phyloP scores from a whole-genome alignment of 2,797 vertebrate species.

The Catamblyrhynchus diadema region DNA sequence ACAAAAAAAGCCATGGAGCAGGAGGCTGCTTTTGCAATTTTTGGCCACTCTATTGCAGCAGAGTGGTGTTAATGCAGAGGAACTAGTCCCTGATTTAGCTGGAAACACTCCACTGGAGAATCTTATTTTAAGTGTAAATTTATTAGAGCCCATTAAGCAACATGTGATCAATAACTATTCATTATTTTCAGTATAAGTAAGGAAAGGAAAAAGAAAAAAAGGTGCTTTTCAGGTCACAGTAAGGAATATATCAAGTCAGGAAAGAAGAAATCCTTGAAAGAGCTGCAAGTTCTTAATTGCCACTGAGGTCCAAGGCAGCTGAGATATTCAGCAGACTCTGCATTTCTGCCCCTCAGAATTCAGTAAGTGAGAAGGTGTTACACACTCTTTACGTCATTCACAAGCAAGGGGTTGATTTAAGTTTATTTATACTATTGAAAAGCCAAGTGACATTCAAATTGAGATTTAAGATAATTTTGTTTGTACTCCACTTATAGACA shows the following conservation, averaged over 20 bases:
- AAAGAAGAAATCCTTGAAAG: slow-evolving; percentile 5
- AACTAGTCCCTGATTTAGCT: background rate
- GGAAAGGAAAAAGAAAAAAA: background rate
- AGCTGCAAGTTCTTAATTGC: background rate
- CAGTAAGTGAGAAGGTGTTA: background rate
- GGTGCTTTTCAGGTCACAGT: background rate
- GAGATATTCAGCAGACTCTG: background rate
- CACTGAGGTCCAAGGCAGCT: background rate
- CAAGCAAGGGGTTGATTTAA: background rate
- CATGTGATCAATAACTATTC: slow-evolving; percentile 15
- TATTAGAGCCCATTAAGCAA: slow-evolving; percentile 4
- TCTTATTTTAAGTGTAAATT: background rate
- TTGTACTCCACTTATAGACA: background rate
- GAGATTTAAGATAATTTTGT: background rate
- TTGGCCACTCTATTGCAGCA: background rate
- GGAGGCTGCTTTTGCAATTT: background rate
- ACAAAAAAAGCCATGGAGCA: background rate
- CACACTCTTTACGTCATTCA: background rate
- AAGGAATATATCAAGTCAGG: background rate
- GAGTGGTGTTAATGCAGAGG: background rate
- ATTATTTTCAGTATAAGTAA: background rate
- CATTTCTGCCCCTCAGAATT: background rate
- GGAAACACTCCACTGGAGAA: background rate
- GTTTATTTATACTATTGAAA: background rate
- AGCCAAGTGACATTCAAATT: background rate